Conservation (phyloP, 2,113 vertebrate genomes). For the Rhynchopsitta pachyrhyncha region DNA sequence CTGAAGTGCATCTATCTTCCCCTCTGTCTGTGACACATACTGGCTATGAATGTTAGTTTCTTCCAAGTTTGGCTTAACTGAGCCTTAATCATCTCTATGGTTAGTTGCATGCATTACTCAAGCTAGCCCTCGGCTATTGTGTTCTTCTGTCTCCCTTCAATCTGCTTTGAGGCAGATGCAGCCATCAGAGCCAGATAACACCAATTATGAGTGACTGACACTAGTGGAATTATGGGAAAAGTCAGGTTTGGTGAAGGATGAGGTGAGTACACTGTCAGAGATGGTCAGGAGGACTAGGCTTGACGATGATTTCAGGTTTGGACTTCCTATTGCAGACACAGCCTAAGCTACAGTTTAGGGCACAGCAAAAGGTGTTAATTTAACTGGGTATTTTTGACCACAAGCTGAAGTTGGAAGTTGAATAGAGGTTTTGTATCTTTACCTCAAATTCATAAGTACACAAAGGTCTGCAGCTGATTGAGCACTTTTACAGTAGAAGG, state of each 20-base stretch:
- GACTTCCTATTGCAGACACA: neutral
- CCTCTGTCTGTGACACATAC: neutral
- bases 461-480: neutral
- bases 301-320: neutral
- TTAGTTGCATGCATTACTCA: neutral
- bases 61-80: neutral
- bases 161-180: neutral
- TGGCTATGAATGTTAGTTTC: neutral
- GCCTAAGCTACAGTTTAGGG: neutral
- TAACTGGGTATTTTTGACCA: neutral
- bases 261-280: no score
- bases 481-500: neutral
- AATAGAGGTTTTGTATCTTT: neutral
- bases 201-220: neutral
- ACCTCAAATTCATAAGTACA: neutral
- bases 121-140: neutral
- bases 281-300: neutral
- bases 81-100: neutral
- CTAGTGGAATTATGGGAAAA: no score
- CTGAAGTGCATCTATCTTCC: neutral
- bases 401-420: neutral
- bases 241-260: neutral
- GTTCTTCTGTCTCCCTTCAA: neutral
- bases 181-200: neutral
- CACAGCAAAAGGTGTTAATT: neutral